phyloP scores from a whole-genome alignment of 2,888 invertebrate genomes.

The Dione vanillae region DNA sequence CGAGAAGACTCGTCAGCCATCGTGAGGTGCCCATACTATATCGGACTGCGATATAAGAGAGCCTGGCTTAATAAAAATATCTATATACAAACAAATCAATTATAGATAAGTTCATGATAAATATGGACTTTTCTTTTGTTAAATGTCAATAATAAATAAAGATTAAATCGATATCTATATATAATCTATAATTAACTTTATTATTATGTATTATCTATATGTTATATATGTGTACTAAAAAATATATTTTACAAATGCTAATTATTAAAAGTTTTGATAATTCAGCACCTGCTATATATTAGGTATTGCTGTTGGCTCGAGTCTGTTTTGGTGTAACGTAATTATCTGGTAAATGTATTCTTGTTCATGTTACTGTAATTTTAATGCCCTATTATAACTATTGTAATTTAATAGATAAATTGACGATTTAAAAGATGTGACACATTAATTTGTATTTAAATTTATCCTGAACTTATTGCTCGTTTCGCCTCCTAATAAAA shows the following conservation, averaged over 20 bases:
- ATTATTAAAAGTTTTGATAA: conserved; percentile 23
- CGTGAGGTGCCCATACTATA: conserved; percentile 43
- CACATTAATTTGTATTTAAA: conserved; percentile 81
- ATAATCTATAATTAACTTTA: not conserved
- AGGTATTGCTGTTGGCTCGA: conserved; percentile 64
- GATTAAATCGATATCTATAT: not conserved
- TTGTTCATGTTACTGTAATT: conserved; percentile 84
- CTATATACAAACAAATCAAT: conserved; percentile 26
- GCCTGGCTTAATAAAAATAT: conserved; percentile 15
- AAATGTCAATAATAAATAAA: conserved; percentile 21
- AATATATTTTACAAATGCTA: conserved; percentile 19
- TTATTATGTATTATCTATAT: conserved; percentile 16
- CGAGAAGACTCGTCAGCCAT: conserved; percentile 32
- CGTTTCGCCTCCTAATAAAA: conserved; percentile 85
- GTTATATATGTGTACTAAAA: not conserved
- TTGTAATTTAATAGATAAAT: conserved; percentile 79
- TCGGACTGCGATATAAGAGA: conserved; percentile 13
- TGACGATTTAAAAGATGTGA: conserved; percentile 79
- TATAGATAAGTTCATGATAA: conserved; percentile 13
- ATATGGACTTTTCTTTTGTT: not conserved
- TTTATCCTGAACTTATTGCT: conserved; percentile 82
- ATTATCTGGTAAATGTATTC: conserved; percentile 57
- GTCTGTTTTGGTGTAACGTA: conserved; percentile 70
- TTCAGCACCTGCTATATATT: conserved; percentile 47
- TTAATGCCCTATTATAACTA: conserved; percentile 61